A percentile compares a stretch with the other conserved stretches of the same genome.
phyloP scores from a whole-genome alignment of 2,888 invertebrate genomes.

The Ectropis crepuscularia region DNA sequence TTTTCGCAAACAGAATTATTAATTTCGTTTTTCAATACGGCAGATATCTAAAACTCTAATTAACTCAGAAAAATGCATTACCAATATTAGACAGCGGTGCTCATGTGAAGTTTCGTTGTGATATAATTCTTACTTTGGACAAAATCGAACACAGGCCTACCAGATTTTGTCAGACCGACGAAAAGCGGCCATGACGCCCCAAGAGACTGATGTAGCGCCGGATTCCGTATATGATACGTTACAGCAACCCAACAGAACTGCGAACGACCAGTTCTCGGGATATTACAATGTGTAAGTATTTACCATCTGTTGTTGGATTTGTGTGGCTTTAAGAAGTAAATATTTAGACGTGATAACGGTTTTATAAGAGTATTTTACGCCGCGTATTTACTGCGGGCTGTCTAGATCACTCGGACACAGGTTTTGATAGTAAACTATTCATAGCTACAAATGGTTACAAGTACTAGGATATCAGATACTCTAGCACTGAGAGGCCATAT shows the following conservation, averaged over 20 bases:
- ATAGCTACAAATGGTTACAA: too few species aligned
- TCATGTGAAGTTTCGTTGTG: background rate
- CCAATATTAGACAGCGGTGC: conserved; percentile 15
- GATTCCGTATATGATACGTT: conserved; percentile 86
- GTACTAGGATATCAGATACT: too few species aligned
- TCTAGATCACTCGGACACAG: too few species aligned
- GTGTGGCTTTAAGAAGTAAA: too few species aligned
- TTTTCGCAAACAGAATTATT: too few species aligned
- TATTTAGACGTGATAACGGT: too few species aligned
- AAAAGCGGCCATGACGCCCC: conserved; percentile 36
- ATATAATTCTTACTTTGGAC: conserved; percentile 25
- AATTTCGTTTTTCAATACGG: too few species aligned
- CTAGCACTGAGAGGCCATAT: too few species aligned
- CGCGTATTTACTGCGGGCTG: too few species aligned
- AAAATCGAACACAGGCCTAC: conserved; percentile 29
- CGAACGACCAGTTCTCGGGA: conserved; percentile 94
- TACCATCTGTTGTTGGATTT: conserved; percentile 48
- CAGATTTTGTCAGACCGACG: conserved; percentile 29
- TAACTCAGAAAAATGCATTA: background rate
- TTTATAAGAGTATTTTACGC: too few species aligned
- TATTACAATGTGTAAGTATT: conserved; percentile 91
- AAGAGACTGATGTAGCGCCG: conserved; percentile 40
- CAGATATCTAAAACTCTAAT: too few species aligned
- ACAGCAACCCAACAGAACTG: conserved; percentile 95
- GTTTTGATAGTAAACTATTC: too few species aligned